These are phyloP conservation scores for Dicrostonyx torquatus DNA, from an alignment of 2,797 vertebrate genomes.

Conservation along the genomic window DNA sequence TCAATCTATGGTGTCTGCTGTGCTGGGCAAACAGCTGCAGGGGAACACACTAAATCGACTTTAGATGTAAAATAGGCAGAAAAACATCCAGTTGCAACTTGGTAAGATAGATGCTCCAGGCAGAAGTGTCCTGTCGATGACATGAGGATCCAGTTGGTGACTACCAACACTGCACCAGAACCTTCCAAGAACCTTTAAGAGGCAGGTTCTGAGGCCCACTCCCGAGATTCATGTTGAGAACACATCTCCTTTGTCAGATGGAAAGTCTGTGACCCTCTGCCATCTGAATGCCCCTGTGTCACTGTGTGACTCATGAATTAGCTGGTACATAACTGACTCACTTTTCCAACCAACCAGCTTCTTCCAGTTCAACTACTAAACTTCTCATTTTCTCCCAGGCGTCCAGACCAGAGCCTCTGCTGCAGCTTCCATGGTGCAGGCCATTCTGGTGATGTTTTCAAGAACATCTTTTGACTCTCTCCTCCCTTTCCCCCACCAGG, in stretches of 20 bases:
- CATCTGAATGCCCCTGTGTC: not conserved
- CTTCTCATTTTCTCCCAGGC: not conserved
- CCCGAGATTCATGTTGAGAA: not conserved
- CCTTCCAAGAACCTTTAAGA: not conserved
- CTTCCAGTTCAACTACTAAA: not conserved
- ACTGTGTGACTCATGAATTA: not conserved
- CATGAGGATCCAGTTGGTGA: not conserved
- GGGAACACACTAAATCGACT: not conserved
- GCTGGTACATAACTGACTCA: not conserved
- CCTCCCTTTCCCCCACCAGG: not conserved
- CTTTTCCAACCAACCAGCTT: not conserved
- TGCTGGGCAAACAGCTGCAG: not conserved
- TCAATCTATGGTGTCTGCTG: not conserved
- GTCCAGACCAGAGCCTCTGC: not conserved
- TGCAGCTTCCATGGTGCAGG: too few relatives aligned
- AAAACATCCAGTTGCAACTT: not conserved
- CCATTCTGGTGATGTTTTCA: not conserved
- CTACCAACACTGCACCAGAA: not conserved
- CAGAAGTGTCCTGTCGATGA: not conserved
- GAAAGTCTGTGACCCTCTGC: not conserved
- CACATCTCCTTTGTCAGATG: not conserved
- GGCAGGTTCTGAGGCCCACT: not conserved
- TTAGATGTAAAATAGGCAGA: not conserved
- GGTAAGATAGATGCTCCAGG: not conserved
- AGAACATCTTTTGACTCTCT: not conserved